phyloP scores from a whole-genome alignment of 2,888 invertebrate genomes.

The Capitulum mitella region DNA sequence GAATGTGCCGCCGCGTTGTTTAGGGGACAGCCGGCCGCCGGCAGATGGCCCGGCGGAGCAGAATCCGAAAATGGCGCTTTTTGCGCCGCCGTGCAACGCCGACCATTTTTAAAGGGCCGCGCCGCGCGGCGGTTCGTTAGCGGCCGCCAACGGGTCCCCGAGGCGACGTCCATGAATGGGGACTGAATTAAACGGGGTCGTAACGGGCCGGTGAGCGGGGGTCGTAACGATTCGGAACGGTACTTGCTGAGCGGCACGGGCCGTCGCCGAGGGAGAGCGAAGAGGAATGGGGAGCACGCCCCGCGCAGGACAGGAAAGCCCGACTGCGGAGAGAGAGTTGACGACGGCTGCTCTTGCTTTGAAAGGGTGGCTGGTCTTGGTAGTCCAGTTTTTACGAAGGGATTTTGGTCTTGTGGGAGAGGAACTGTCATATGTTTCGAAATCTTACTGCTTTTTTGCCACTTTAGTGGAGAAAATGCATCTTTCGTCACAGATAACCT shows the following conservation, averaged over 20 bases:
- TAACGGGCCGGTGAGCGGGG: not conserved
- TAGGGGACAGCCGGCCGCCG: not conserved
- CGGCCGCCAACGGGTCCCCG: not conserved
- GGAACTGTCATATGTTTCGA: too few relatives aligned
- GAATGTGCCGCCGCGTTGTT: slow-evolving; percentile 4
- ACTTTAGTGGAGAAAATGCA: too few relatives aligned
- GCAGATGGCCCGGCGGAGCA: not conserved
- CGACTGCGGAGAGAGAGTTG: too few relatives aligned
- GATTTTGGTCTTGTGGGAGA: too few relatives aligned
- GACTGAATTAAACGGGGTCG: not conserved
- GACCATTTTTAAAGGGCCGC: slow-evolving; percentile 6
- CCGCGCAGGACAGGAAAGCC: too few relatives aligned
- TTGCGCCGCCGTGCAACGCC: not conserved
- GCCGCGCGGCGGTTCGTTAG: not conserved
- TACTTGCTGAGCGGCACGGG: not conserved
- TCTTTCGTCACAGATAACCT: too few relatives aligned
- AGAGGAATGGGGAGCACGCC: too few relatives aligned
- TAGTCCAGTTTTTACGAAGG: too few relatives aligned
- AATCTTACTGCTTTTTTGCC: too few relatives aligned
- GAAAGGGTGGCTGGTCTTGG: too few relatives aligned
- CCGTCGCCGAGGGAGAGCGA: not conserved
- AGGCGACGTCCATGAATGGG: not conserved
- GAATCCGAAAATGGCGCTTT: slow-evolving; percentile 1
- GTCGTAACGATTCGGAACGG: not conserved
- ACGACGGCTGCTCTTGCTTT: too few relatives aligned